Base-by-base conservation (phyloP, 2,797 vertebrate species). In the Notamacropus eugenii region DNA sequence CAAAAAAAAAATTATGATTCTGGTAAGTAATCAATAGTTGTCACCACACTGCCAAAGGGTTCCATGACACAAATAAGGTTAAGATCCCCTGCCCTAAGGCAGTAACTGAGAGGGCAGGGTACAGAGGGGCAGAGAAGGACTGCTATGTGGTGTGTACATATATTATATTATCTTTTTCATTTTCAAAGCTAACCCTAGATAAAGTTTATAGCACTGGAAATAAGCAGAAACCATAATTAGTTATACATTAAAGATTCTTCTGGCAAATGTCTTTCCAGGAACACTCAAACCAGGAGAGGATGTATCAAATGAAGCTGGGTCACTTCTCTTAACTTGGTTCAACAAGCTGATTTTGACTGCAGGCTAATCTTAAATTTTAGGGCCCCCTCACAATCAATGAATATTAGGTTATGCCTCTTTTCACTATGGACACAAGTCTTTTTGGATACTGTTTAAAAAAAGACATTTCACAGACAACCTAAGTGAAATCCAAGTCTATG, bases 31-130 rank as follows among this genome's bases (percentile, higher is more conserved):
- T 50, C 9, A 87, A 87, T 11, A 50, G 74, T 24, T 4, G 0
- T 50, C 40, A 28, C 22, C 96, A 97, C 96, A 96, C 96, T 96
- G 96, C 97, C 90, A 96, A 98, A 97, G 97, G 91, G 94, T 97
- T 98, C 96, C 96, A 96, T 97, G 97, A 97, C 97, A 96, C 62
- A 97, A 97, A 96, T 90, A 95, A 92, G 29, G 91, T 91, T 96
- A 97, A 97, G 74, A 50, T 10, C 74, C n/a, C 74, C 40, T 87
- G 74, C 40, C 22, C 50, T 96, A 97, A 98, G 96, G 97, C 97
- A 98, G 97, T 98, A 98, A 98, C 97, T 93, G 95, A 98, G 95
- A 93, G 96, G 52, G 50, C 46, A 67, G 93, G 14, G 9, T 90
- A 96, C 55, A 22, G 34, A 95, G 92, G 40, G 54, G 62, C 4